Evolutionary conservation across 2,888 invertebrate genomes (phyloP), one percentile per base, ranked within the genome.

Genomic region (Dryadula phaetusa): DNA sequence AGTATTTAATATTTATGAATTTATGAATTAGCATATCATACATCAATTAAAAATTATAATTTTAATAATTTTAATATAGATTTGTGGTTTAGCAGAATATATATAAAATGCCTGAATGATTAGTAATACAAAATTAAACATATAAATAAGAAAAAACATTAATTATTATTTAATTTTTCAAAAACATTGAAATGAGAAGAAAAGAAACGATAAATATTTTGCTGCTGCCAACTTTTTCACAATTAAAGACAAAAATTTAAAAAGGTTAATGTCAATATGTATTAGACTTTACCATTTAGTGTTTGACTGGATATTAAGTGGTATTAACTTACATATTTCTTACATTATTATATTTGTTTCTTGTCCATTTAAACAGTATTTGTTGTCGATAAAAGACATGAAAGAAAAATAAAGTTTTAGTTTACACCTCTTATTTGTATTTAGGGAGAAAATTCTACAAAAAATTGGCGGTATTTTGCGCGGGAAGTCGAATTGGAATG

Each of bases 401-500:
- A n/a, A 56, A 6, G 3, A 22, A 34, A 22, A 8, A 22, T 22
- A 14, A 56, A 14, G 1, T 28, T 54, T 20, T 34, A 54, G 25
- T 49, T 32, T 20, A 25, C 25, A 12, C n/a, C 32, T 4, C 16
- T 42, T 14, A 16, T 12, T 44, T 58, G 42, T 10, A 16, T 44
- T 58, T 25, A 16, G 16, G 22, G 16, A 47, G 12, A 34, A 47
- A 34, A 58, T 20, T 40, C 25, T 64, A 12, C n/a, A 16, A 22
- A 61, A 64, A 34, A 60, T 63, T 60, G 72, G 61, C 62, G 60
- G 64, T 67, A 69, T 73, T 49, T 82, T 81, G 79, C 82, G 83
- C 82, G 83, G 83, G 82, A 83, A 78, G 69, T 65, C 63, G 34
- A 68, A 67, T 71, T 76, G 75, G 70, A 75, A 74, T 75, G 76